Base-by-base conservation (phyloP, 1,140 invertebrate genomes). In the Ridgeia piscesae region DNA sequence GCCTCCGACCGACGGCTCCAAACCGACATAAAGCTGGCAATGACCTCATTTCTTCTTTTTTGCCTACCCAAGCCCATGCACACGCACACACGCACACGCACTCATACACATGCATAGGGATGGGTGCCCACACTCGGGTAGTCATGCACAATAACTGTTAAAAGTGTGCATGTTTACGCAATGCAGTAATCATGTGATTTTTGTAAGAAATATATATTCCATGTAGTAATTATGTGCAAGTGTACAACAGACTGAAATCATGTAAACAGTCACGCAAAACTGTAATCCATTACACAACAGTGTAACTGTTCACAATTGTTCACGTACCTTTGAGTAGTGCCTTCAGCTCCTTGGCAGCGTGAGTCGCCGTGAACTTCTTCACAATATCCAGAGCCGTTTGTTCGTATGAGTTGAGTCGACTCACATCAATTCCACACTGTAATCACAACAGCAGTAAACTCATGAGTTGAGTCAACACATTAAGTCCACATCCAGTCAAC, bases 351-450 rank as follows among this genome's bases (percentile, higher is more conserved):
- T 95, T 96, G 35, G 95, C 95, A 17, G 95, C 96, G 89, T 94
- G 94, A 33, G 94, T 94, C 4, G 95, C 94, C n/a, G 96, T 96
- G 93, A 96, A 96, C 92, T 95, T 96, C 91, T 95, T 95, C 33
- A 96, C 96, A 35, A 96, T 96, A 94, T 96, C 96, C 92, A 96
- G 93, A 8, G 96, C 96, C 31, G 96, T 96, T 93, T 96, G 96
- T 92, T 96, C 96, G 93, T 96, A 96, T 4, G 96, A 96, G 93
- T 96, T 96, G 35, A 95, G 93, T 92, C 95, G 94, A 93, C 96
- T 96, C n/a, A 96, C 95, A 94, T 96, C 96, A 0, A 96, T 94
- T 1, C 96, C 96, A 94, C 95, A 95, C 96, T 96, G 95, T 34
- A 95, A 94, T 91, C 91, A 93, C 93, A 90, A 91, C 93, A 31